Conservation (phyloP, 64 coral and sea anemone genomes). For the Porites lutea region DNA sequence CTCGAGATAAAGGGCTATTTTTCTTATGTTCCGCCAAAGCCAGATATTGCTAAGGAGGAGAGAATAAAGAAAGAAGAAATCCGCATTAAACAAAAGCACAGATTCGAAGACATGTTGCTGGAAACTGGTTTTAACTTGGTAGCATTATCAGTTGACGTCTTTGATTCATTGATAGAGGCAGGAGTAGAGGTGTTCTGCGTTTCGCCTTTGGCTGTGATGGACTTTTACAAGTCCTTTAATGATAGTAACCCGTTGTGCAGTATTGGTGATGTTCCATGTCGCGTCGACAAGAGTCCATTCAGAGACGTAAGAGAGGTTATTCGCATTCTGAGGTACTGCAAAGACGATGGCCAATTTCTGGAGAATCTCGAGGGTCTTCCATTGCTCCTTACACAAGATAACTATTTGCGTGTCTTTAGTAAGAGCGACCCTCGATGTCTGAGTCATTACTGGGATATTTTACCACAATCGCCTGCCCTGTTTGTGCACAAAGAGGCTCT, state of each 20-base stretch:
- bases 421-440: constrained; percentile 1
- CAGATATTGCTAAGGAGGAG: too few species aligned
- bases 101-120: neutral
- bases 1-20: neutral
- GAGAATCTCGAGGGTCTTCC: constrained; percentile 29
- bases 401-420: constrained; percentile 16
- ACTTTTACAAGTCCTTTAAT: neutral
- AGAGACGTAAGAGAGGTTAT: neutral
- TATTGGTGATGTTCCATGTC: constrained; percentile 45
- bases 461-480: neutral
- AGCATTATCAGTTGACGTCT: neutral
- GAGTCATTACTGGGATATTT: constrained; percentile 10
- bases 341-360: neutral
- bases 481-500: constrained; percentile 27
- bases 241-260: neutral
- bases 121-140: neutral
- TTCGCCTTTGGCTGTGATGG: neutral
- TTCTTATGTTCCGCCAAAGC: too few species aligned
- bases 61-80: neutral
- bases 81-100: neutral
- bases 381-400: constrained; percentile 55
- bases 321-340: constrained; percentile 58
- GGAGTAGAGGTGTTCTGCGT: neutral
- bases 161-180: neutral
- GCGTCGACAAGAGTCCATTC: constrained; percentile 46